Percentiles rank a stretch among this genome's conserved stretches.
phyloP scores from a whole-genome alignment of 2,113 vertebrate genomes.

The Oplegnathus fasciatus region DNA sequence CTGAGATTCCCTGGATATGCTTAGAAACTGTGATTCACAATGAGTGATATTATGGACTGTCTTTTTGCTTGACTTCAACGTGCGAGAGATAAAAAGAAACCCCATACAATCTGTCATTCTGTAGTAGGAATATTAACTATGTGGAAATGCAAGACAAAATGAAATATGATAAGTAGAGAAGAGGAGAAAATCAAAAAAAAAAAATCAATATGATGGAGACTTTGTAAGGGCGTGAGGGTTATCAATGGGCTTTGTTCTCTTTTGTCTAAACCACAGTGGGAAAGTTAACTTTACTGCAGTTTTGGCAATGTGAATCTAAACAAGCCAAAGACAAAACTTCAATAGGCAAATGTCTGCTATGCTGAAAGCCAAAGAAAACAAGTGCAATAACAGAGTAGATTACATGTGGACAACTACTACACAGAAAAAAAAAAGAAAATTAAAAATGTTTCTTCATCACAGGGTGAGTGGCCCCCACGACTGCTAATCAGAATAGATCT shows the following conservation, averaged over 20 bases:
- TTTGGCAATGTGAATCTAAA: slow-evolving; percentile 10
- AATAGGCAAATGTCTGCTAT: background rate
- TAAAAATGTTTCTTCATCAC: slow-evolving; percentile 1
- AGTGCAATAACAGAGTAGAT: background rate
- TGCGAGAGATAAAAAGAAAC: slow-evolving; percentile 54
- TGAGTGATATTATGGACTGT: slow-evolving; percentile 57
- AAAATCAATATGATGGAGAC: slow-evolving; percentile 48
- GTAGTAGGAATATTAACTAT: slow-evolving; percentile 51
- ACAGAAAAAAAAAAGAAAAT: background rate
- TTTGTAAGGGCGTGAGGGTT: background rate
- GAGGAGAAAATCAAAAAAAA: slow-evolving; percentile 60
- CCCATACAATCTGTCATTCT: slow-evolving; percentile 47
- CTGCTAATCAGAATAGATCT: slow-evolving; percentile 50
- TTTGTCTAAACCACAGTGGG: background rate
- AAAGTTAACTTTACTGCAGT: background rate
- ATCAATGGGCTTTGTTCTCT: slow-evolving; percentile 1
- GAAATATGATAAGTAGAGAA: slow-evolving; percentile 48
- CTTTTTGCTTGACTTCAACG: slow-evolving; percentile 50
- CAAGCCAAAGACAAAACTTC: slow-evolving; percentile 27
- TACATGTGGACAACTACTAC: background rate
- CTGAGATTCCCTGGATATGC: slow-evolving; percentile 25
- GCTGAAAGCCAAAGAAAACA: slow-evolving; percentile 12
- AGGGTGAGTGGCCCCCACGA: slow-evolving; percentile 13
- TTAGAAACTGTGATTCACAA: slow-evolving; percentile 49
- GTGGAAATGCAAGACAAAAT: slow-evolving; percentile 44